These are phyloP conservation scores for Canis aureus DNA, from an alignment of 2,113 vertebrate species.

Conservation along the genomic window DNA sequence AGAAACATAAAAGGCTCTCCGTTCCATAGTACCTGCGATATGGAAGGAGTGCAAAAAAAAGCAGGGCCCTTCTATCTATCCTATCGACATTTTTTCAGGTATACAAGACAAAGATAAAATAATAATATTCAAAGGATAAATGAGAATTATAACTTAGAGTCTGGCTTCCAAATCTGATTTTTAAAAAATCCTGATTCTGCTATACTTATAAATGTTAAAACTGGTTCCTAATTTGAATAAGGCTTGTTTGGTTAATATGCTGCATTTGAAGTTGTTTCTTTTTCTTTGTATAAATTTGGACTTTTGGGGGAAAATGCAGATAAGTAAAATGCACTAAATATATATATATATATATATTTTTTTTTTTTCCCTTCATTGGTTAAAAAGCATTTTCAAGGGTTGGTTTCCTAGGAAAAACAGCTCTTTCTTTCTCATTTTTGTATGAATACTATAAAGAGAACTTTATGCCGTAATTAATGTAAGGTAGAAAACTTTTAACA, in stretches of 20 bases:
- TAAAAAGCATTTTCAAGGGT: conserved; percentile 43
- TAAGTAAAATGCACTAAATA: neutral
- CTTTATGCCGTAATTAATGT: conserved; percentile 44
- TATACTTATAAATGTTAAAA: conserved; percentile 51
- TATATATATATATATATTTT: too few relatives aligned
- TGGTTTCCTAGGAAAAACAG: conserved; percentile 52
- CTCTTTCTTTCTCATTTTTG: conserved; percentile 54
- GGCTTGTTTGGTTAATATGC: conserved; percentile 48
- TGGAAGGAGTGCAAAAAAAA: conserved; percentile 67
- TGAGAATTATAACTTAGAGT: conserved; percentile 58
- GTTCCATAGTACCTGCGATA: conserved; percentile 76
- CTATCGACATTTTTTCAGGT: conserved; percentile 55
- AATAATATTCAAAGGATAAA: conserved; percentile 55
- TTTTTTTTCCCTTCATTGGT: neutral
- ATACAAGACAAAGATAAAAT: conserved; percentile 59
- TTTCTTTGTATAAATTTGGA: conserved; percentile 72
- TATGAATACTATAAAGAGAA: conserved; percentile 58
- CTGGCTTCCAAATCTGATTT: conserved; percentile 49
- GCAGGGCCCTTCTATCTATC: conserved; percentile 37
- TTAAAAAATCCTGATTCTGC: conserved; percentile 31
- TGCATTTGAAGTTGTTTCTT: conserved; percentile 68
- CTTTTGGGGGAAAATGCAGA: conserved; percentile 14
- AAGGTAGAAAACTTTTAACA: conserved; percentile 71
- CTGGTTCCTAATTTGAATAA: conserved; percentile 63
- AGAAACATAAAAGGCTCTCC: conserved; percentile 79